These are phyloP conservation scores for Microcebus lehilahytsara DNA, from an alignment of 2,113 vertebrate species.

Conservation along the genomic window DNA sequence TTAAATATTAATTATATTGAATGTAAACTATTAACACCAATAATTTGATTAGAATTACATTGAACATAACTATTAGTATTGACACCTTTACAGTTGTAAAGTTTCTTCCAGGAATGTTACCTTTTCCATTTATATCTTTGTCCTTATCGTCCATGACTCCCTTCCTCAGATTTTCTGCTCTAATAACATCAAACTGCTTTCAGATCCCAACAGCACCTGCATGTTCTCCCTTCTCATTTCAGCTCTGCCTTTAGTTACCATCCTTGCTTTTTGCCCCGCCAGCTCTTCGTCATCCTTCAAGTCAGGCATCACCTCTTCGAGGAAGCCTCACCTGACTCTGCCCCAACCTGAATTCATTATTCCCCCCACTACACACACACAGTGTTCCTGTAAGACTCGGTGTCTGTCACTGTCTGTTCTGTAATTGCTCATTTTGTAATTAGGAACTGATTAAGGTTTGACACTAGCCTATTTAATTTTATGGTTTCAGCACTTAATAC, in stretches of 20 bases:
- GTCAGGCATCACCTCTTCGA: neutral
- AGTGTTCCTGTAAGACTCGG: neutral
- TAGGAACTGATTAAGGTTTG: neutral
- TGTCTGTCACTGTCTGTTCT: neutral
- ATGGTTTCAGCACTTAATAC: neutral
- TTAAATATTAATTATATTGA: neutral
- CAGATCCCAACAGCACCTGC: neutral
- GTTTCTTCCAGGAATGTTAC: neutral
- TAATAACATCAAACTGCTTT: neutral
- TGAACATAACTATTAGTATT: neutral
- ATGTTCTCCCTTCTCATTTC: neutral
- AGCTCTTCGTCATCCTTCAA: neutral
- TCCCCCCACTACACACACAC: neutral
- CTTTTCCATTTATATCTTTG: neutral
- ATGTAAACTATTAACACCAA: neutral
- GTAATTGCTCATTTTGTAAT: neutral
- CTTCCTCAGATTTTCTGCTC: neutral
- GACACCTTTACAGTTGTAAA: neutral
- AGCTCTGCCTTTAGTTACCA: neutral
- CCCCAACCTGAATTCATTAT: neutral
- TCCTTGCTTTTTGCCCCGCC: neutral
- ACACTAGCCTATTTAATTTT: neutral
- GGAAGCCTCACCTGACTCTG: neutral
- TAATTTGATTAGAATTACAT: neutral
- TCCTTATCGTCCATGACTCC: neutral